Conservation (phyloP, 35 echinoderm and acorn worm species). For the Patiria miniata region DNA sequence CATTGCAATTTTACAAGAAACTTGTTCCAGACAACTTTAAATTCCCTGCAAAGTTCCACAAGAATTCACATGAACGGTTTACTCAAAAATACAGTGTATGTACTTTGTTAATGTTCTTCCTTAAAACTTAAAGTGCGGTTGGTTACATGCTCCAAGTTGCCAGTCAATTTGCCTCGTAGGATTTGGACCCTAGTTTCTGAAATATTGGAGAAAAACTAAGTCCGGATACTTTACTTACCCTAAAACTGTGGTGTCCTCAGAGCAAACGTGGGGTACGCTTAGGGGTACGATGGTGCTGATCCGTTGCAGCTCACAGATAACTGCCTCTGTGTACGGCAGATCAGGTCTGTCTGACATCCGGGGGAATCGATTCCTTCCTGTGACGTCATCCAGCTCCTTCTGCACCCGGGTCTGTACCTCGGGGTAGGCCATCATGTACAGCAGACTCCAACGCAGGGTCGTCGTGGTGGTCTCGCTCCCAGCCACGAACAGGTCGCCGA, state of each 20-base stretch:
- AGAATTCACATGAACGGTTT: too few relatives aligned
- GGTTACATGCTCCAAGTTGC: too few relatives aligned
- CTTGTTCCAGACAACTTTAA: too few relatives aligned
- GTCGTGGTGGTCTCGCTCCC: conserved; percentile 46
- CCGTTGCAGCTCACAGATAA: conserved; percentile 23
- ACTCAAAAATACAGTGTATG: too few relatives aligned
- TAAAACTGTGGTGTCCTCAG: neutral
- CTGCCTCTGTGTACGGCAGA: conserved; percentile 48
- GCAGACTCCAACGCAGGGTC: conserved; percentile 46
- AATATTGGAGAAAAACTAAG: too few relatives aligned
- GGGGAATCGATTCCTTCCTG: conserved; percentile 1
- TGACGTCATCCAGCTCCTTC: conserved; percentile 36
- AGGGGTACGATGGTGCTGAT: neutral
- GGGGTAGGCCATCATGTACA: conserved; percentile 16
- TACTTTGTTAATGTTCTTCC: too few relatives aligned
- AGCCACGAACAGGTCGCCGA: conserved; percentile 46
- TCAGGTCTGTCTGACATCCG: conserved; percentile 14
- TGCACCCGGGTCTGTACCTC: conserved; percentile 31
- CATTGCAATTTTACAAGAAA: too few relatives aligned
- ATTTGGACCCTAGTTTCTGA: too few relatives aligned
- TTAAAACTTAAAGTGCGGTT: too few relatives aligned
- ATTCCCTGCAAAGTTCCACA: too few relatives aligned
- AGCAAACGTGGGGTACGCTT: neutral
- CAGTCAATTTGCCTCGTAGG: too few relatives aligned
- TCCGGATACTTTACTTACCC: too few relatives aligned